phyloP scores from a whole-genome alignment of 2,797 vertebrate genomes.

The Valencia hispanica region DNA sequence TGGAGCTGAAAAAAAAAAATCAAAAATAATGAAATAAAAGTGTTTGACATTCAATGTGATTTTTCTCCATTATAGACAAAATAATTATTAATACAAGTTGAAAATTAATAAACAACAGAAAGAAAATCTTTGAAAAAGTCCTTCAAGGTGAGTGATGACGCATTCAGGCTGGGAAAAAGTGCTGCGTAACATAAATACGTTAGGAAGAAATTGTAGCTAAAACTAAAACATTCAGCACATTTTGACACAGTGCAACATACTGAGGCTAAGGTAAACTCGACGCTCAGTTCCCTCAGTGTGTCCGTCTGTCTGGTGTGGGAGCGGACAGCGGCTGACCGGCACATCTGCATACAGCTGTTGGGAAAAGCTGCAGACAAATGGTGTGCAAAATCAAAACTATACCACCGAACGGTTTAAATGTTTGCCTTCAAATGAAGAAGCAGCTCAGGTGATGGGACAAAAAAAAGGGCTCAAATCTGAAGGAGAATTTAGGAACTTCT shows the following conservation, averaged over 20 bases:
- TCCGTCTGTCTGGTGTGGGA: background rate
- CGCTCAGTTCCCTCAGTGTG: background rate
- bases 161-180: constrained; percentile 76
- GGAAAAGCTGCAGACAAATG: too few relatives aligned
- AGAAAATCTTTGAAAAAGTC: constrained; percentile 71
- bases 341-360: background rate
- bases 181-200: constrained; percentile 85
- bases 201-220: constrained; percentile 69
- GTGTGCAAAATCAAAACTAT: background rate
- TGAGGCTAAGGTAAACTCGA: constrained; percentile 2
- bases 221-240: constrained; percentile 82
- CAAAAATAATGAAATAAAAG: constrained; percentile 58
- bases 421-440: background rate
- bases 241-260: constrained; percentile 81
- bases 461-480: background rate
- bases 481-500: background rate
- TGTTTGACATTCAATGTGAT: constrained; percentile 78
- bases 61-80: constrained; percentile 69
- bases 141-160: constrained; percentile 65
- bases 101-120: constrained; percentile 48
- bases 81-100: constrained; percentile 69
- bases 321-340: background rate
- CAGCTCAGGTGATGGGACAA: too few relatives aligned
- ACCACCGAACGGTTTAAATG: background rate
- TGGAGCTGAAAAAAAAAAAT: constrained; percentile 72